These are phyloP conservation scores for Apodemus speciosus DNA, from an alignment of 2,113 vertebrate species.

Conservation along the genomic window DNA sequence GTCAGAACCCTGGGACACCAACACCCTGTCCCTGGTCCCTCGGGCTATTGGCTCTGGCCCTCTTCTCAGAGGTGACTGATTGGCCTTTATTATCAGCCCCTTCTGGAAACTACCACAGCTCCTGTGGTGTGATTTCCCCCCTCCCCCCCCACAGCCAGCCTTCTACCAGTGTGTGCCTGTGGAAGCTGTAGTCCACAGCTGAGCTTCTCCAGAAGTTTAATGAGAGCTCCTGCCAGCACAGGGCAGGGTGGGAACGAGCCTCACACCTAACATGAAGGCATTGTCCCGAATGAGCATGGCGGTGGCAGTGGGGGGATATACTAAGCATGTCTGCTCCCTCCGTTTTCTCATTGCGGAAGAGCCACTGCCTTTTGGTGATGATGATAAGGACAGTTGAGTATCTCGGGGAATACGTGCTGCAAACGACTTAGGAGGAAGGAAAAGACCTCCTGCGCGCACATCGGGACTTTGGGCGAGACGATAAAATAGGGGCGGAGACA, in stretches of 20 bases:
- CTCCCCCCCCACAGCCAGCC: background rate
- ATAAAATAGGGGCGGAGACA: background rate
- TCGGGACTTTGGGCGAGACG: background rate
- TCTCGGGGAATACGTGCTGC: background rate
- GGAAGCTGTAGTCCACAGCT: background rate
- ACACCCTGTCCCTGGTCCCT: background rate
- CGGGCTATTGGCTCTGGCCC: background rate
- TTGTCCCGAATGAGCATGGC: accelerated
- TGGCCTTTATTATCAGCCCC: background rate
- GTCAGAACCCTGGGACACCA: background rate
- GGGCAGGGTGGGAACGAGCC: background rate
- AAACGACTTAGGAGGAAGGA: background rate
- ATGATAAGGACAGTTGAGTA: background rate
- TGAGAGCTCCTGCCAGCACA: background rate
- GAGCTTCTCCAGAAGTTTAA: background rate
- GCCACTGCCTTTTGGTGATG: background rate
- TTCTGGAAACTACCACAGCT: background rate
- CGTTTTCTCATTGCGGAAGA: background rate
- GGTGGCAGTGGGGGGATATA: too few relatives aligned
- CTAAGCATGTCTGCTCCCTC: accelerated
- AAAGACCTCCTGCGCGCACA: too few relatives aligned
- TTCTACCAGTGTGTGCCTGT: background rate
- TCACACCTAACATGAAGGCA: background rate
- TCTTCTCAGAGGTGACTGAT: background rate
- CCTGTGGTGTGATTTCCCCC: background rate